These are phyloP conservation scores for Toxotes lorentzi DNA, from an alignment of 2,797 vertebrate species.

Conservation along the genomic window DNA sequence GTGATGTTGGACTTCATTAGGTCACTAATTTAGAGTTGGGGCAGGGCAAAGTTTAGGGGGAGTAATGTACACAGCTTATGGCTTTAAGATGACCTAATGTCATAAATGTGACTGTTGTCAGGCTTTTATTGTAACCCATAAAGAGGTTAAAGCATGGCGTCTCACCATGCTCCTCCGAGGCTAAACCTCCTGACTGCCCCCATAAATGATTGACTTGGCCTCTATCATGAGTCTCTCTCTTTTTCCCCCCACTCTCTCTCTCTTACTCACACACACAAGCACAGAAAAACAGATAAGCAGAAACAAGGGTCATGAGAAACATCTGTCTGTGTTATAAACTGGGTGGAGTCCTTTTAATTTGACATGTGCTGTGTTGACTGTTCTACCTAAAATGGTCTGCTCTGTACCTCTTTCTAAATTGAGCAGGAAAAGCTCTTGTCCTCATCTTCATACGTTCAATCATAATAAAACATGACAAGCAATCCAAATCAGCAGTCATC, in stretches of 20 bases:
- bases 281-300: constrained; percentile 69
- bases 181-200: constrained; percentile 68
- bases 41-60: constrained; percentile 25
- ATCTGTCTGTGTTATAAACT: constrained; percentile 70
- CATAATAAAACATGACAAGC: not conserved
- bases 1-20: constrained; percentile 28
- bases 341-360: constrained; percentile 59
- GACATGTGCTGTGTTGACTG: constrained; percentile 39
- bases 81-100: constrained; percentile 72
- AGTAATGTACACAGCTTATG: constrained; percentile 42
- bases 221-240: constrained; percentile 71
- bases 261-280: constrained; percentile 25
- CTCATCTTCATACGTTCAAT: not conserved
- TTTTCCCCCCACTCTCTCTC: constrained; percentile 27
- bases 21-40: constrained; percentile 14
- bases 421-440: not conserved
- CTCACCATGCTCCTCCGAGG: constrained; percentile 66
- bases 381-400: constrained; percentile 12
- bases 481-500: not conserved
- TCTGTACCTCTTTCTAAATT: not conserved
- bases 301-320: constrained; percentile 75
- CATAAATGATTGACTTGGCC: constrained; percentile 86
- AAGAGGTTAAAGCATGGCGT: constrained; percentile 70
- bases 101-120: constrained; percentile 74
- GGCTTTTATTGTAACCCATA: constrained; percentile 78